phyloP scores from a whole-genome alignment of 2,797 vertebrate genomes.

The Macroramphosus scolopax region DNA sequence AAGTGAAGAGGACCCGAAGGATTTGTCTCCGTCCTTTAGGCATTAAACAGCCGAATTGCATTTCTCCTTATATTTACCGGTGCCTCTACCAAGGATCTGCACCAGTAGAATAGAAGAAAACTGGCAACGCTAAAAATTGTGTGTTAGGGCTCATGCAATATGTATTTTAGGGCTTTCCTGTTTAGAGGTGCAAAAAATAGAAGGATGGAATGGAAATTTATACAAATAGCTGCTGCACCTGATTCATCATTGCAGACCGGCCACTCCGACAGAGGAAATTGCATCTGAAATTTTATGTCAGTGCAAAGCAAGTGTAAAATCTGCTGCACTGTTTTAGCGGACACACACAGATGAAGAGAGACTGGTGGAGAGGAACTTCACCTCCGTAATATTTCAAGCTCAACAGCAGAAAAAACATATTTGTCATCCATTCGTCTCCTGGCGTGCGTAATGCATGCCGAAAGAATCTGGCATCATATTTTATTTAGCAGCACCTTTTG shows the following conservation, averaged over 20 bases:
- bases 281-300: slow-evolving; percentile 10
- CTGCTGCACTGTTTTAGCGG: neutral
- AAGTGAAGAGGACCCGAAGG: no score
- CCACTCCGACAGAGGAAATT: slow-evolving; percentile 4
- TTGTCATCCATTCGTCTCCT: no score
- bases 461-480: neutral
- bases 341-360: neutral
- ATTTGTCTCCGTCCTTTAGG: no score
- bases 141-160: slow-evolving; percentile 12
- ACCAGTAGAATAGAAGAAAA: neutral
- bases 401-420: neutral
- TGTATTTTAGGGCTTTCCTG: slow-evolving; percentile 9
- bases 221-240: slow-evolving; percentile 8
- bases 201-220: slow-evolving; percentile 8
- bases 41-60: neutral
- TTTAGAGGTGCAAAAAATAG: slow-evolving; percentile 8
- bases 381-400: neutral
- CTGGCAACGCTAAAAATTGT: neutral
- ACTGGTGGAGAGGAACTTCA: neutral
- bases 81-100: neutral
- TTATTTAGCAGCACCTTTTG: neutral
- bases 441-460: no score
- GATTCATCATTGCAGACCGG: slow-evolving; percentile 6
- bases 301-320: slow-evolving; percentile 2
- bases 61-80: neutral